Conservation (phyloP, 2,797 vertebrate species). For the Microtus obscurus region DNA sequence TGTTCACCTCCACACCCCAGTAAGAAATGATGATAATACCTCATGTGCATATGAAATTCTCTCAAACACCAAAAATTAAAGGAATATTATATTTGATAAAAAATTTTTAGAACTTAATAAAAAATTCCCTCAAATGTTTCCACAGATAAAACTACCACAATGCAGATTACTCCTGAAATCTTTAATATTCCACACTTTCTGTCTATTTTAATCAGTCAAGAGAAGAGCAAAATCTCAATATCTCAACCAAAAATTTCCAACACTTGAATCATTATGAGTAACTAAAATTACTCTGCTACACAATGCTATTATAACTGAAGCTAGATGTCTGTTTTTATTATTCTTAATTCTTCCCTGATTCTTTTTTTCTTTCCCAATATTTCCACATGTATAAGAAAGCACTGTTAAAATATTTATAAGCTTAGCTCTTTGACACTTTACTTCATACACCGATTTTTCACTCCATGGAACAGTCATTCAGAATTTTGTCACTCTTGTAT, state of each 20-base stretch:
- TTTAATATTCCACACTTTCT: neutral
- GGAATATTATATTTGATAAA: neutral
- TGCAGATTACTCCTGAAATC: neutral
- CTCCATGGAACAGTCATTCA: neutral
- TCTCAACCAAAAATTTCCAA: neutral
- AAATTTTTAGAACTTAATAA: neutral
- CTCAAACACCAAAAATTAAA: neutral
- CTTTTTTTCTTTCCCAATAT: neutral
- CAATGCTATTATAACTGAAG: neutral
- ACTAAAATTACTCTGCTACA: neutral
- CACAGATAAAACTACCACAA: neutral
- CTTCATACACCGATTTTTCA: neutral
- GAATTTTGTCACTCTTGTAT: neutral
- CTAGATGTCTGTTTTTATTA: neutral
- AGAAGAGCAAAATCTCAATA: neutral
- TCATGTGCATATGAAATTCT: neutral
- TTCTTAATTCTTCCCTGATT: neutral
- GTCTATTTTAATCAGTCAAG: neutral
- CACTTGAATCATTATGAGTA: neutral
- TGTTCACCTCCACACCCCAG: too few species aligned
- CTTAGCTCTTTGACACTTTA: neutral
- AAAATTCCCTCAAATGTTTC: fast-evolving
- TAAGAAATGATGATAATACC: neutral
- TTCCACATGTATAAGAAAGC: neutral
- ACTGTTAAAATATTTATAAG: neutral